Evolutionary conservation across 2,888 invertebrate species (phyloP), one percentile per base, ranked within the genome.

Genomic region (Hedychridium roseum): DNA sequence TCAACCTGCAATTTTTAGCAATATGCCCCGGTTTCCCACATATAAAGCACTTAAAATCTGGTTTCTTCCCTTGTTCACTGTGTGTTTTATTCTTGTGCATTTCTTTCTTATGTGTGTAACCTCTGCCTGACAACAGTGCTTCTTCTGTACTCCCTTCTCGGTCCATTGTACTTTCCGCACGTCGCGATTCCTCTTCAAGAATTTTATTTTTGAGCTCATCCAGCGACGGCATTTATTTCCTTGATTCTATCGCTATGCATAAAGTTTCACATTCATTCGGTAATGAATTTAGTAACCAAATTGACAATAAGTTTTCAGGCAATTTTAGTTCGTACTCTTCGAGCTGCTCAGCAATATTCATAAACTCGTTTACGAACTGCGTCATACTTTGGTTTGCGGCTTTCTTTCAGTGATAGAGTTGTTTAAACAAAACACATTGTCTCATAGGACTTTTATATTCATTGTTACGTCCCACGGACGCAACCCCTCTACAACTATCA

Each of bases 251-350:
- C 2, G 42, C 47, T 0, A 47, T 17, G 11, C 37, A 41, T 5
- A 47, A 60, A 30, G 46, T 57, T 12, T 63, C 50, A 21, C 43
- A 65, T 9, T 63, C 50, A 2, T 17, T 6, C 15, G 59, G 57
- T 44, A 63, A 45, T 1, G 48, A 54, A 21, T 46, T 42, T 9
- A 64, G 11, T 11, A 64, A 31, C 44, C 61, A 63, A 47, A 61
- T 52, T 2, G 60, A 51, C n/a, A 53, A n/a, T 26, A 65, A 11
- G 11, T 60, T 60, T 21, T 54, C 37, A 0, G 28, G 56, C 7
- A 62, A 42, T 9, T 30, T 15, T 26, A 60, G 64, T 11, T 54
- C 59, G 1, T 46, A 48, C 17, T 58, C 55, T 51, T 46, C 51
- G 2, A 62, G 15, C 21, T 53, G 51, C 17, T 60, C 60, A 6